Evolutionary conservation across 1,140 invertebrate species (phyloP).

Genomic region (Helicoverpa armigera): DNA sequence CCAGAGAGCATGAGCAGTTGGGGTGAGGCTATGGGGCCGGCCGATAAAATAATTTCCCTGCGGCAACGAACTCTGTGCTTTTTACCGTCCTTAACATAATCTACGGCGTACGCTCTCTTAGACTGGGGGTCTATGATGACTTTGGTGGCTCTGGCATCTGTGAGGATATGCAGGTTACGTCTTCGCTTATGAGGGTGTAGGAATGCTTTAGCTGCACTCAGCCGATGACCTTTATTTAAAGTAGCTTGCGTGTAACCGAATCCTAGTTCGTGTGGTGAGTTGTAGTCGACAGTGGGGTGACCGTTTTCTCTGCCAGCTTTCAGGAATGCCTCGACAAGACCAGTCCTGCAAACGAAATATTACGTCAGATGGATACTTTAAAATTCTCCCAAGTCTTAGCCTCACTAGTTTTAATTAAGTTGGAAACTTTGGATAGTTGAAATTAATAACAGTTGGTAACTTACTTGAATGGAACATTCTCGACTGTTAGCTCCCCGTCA

Average conservation of each 20-base stretch:
- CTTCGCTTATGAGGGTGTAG: constrained; percentile 87
- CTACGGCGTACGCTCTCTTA: constrained; percentile 89
- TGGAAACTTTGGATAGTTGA: constrained; percentile 35
- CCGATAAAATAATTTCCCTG: constrained; percentile 90
- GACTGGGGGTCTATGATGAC: constrained; percentile 88
- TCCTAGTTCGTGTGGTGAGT: constrained; percentile 88
- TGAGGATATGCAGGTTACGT: constrained; percentile 90
- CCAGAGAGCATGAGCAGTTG: constrained; percentile 94
- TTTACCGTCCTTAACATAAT: constrained; percentile 87
- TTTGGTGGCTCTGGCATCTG: constrained; percentile 88
- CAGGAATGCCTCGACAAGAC: constrained; percentile 88
- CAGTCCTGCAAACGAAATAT: constrained; percentile 78
- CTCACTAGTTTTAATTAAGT: constrained; percentile 25
- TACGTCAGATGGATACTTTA: neutral
- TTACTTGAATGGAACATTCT: constrained; percentile 87
- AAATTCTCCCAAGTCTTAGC: constrained; percentile 28
- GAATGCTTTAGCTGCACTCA: constrained; percentile 88
- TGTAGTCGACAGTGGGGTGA: constrained; percentile 88
- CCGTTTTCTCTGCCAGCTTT: constrained; percentile 88
- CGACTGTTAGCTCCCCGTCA: constrained; percentile 86
- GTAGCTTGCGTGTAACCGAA: constrained; percentile 91
- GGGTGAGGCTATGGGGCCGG: constrained; percentile 92
- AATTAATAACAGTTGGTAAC: constrained; percentile 55
- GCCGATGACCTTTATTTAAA: constrained; percentile 86
- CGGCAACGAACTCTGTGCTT: constrained; percentile 85